phyloP scores from a whole-genome alignment of 2,797 vertebrate genomes.

The Vultur gryphus region DNA sequence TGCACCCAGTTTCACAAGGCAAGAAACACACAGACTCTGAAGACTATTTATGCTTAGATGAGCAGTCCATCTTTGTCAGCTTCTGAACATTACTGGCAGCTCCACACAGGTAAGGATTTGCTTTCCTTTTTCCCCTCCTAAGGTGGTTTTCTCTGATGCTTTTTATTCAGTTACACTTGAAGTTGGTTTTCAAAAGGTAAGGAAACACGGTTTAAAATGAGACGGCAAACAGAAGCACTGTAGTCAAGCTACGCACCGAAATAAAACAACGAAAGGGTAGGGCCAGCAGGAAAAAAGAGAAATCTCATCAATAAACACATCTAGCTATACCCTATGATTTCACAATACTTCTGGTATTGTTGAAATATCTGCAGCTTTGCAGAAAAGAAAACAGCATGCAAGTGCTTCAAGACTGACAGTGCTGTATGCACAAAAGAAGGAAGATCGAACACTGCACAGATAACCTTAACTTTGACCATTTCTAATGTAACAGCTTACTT shows the following conservation, averaged over 20 bases:
- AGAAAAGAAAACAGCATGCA: background rate
- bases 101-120: background rate
- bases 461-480: background rate
- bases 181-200: constrained; percentile 3
- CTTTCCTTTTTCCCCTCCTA: background rate
- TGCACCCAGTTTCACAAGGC: background rate
- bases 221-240: background rate
- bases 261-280: background rate
- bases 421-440: background rate
- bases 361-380: background rate
- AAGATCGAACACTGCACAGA: background rate
- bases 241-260: background rate
- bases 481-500: background rate
- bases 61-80: background rate
- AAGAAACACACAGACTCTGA: background rate
- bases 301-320: background rate
- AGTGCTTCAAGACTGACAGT: background rate
- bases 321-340: background rate
- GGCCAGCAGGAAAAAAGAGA: background rate
- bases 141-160: background rate
- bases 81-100: background rate
- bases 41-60: background rate
- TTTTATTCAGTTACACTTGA: constrained; percentile 17
- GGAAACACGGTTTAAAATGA: background rate
- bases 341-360: background rate